A percentile compares a stretch with the other conserved stretches of the same genome.
These are phyloP conservation scores for Luffia ferchaultella DNA, from an alignment of 2,888 invertebrate genomes.

Conservation along the genomic window DNA sequence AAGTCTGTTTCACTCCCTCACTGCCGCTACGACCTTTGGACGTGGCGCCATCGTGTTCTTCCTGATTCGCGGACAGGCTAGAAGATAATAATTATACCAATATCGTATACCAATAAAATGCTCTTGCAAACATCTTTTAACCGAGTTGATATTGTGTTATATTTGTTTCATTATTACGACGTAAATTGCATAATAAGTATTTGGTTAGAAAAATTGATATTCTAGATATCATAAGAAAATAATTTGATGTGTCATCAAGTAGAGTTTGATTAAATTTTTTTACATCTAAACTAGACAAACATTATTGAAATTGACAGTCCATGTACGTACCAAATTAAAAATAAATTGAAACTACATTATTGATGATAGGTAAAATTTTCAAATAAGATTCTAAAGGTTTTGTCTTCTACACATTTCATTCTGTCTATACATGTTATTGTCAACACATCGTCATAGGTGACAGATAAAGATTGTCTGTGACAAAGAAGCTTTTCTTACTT, in stretches of 20 bases:
- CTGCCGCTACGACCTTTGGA: constrained; percentile 31
- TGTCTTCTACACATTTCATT: background rate
- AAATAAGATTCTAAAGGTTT: background rate
- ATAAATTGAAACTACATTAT: background rate
- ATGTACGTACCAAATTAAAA: background rate
- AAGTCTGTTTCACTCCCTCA: constrained; percentile 36
- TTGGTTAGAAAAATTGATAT: too few species aligned
- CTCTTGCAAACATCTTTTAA: background rate
- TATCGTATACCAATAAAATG: constrained; percentile 4
- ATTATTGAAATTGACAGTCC: too few species aligned
- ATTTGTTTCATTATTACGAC: background rate
- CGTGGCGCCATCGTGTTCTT: constrained; percentile 36
- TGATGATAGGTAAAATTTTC: background rate
- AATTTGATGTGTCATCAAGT: background rate
- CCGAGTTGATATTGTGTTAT: background rate
- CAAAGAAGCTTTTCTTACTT: constrained; percentile 41
- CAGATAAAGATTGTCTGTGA: background rate
- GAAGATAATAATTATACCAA: too few species aligned
- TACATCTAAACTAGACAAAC: background rate
- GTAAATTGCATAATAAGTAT: too few species aligned
- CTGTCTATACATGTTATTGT: background rate
- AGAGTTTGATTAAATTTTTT: background rate
- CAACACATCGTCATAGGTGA: background rate
- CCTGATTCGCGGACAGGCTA: constrained; percentile 36
- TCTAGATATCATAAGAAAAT: background rate